These are phyloP conservation scores for Callopanchax toddi DNA, from an alignment of 2,113 vertebrate species.

Conservation along the genomic window DNA sequence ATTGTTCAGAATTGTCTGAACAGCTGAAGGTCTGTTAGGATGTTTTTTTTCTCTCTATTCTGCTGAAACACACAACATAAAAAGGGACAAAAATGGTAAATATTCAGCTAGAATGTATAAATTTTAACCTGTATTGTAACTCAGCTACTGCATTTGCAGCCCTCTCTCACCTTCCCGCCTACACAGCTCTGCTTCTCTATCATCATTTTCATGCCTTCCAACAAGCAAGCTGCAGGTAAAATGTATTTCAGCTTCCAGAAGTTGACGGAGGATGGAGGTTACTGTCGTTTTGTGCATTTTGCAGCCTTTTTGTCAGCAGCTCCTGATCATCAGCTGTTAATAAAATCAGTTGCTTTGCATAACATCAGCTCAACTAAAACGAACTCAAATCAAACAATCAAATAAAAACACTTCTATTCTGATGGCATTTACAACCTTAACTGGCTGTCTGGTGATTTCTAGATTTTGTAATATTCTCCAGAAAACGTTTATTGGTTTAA, in stretches of 20 bases:
- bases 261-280: constrained; percentile 22
- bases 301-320: constrained; percentile 8
- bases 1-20: constrained; percentile 27
- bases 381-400: too few relatives aligned
- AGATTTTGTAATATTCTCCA: not conserved
- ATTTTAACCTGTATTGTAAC: constrained; percentile 11
- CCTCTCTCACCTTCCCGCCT: not conserved
- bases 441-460: not conserved
- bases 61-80: not conserved
- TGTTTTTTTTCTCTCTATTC: constrained; percentile 13
- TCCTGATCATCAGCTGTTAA: too few relatives aligned
- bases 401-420: too few relatives aligned
- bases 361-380: too few relatives aligned
- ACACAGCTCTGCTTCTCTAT: constrained; percentile 19
- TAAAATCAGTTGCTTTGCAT: too few relatives aligned
- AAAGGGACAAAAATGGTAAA: not conserved
- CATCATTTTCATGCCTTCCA: constrained; percentile 39
- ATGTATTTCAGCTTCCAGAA: constrained; percentile 51
- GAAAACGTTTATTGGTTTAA: not conserved
- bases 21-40: constrained; percentile 39
- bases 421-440: too few relatives aligned
- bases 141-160: constrained; percentile 9
- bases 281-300: constrained; percentile 18
- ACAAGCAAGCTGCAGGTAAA: constrained; percentile 45
- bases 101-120: too few relatives aligned